These are phyloP conservation scores for Muntiacus reevesi DNA, from an alignment of 2,113 vertebrate species.

Conservation along the genomic window DNA sequence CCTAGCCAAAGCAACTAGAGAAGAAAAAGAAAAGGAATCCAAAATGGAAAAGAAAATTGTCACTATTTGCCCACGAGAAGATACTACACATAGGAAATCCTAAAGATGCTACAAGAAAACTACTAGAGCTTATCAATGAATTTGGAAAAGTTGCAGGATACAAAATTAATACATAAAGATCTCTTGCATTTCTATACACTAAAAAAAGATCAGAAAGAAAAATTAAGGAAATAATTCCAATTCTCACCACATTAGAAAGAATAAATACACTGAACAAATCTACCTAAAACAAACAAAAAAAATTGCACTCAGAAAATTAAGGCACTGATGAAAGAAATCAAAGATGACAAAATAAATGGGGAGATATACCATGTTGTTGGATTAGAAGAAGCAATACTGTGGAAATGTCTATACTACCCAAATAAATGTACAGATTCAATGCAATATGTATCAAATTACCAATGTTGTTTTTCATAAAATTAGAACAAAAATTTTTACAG, in stretches of 20 bases:
- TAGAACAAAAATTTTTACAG: not conserved
- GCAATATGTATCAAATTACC: not conserved
- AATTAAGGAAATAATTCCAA: not conserved
- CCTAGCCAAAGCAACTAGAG: not conserved
- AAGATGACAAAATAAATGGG: not conserved
- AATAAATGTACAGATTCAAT: not conserved
- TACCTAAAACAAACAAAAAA: not conserved
- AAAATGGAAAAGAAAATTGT: not conserved
- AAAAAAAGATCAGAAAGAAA: not conserved
- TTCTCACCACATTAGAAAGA: not conserved
- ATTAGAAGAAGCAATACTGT: not conserved
- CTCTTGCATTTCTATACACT: not conserved
- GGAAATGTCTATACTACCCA: not conserved
- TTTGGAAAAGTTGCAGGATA: not conserved
- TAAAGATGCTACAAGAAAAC: not conserved
- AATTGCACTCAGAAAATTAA: not conserved
- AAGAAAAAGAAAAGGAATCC: not conserved
- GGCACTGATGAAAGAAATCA: not conserved
- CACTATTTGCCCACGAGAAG: not conserved
- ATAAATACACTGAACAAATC: not conserved
- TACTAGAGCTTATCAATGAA: not conserved
- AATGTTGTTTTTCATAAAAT: not conserved
- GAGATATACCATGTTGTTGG: not conserved
- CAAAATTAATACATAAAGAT: not conserved
- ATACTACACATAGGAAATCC: not conserved